Percentiles rank a stretch among this genome's conserved stretches.
Conservation (phyloP, 2,888 invertebrate genomes). For the Clitarchus hookeri region DNA sequence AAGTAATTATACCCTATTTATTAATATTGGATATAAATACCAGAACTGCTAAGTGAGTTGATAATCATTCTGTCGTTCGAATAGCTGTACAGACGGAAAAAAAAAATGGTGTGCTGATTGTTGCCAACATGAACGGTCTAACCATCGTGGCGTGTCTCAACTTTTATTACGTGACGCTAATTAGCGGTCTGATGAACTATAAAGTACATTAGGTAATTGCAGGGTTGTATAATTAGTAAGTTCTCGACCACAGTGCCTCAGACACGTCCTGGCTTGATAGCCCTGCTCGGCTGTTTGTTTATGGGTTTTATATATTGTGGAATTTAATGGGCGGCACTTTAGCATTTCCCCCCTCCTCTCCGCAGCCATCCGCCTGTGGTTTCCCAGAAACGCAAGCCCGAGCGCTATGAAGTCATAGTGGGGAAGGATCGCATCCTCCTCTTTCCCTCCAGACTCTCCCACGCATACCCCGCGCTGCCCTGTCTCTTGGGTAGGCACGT, state of each 20-base stretch:
- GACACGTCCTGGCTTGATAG: conserved; percentile 9
- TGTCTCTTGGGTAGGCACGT: conserved; percentile 7
- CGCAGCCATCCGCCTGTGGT: not conserved
- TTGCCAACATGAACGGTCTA: not conserved
- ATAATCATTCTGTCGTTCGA: too few relatives aligned
- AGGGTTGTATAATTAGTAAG: conserved; percentile 5
- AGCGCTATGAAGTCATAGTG: conserved; percentile 1
- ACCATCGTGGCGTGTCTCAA: not conserved
- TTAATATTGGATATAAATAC: too few relatives aligned
- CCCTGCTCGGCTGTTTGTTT: conserved; percentile 1
- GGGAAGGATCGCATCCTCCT: not conserved
- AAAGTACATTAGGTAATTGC: conserved; percentile 2
- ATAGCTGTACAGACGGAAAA: too few relatives aligned
- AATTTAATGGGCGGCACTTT: conserved; percentile 14
- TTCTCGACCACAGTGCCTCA: not conserved
- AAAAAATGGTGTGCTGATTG: not conserved
- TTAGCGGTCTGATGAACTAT: conserved; percentile 7
- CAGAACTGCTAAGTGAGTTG: too few relatives aligned
- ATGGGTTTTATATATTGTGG: conserved; percentile 2
- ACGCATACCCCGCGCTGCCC: not conserved
- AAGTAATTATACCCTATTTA: too few relatives aligned
- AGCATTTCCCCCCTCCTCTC: not conserved
- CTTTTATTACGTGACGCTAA: conserved; percentile 1
- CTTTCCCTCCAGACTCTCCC: not conserved
- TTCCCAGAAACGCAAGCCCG: not conserved